Conservation (phyloP, 2,797 vertebrate genomes). For the Cynopterus sphinx region DNA sequence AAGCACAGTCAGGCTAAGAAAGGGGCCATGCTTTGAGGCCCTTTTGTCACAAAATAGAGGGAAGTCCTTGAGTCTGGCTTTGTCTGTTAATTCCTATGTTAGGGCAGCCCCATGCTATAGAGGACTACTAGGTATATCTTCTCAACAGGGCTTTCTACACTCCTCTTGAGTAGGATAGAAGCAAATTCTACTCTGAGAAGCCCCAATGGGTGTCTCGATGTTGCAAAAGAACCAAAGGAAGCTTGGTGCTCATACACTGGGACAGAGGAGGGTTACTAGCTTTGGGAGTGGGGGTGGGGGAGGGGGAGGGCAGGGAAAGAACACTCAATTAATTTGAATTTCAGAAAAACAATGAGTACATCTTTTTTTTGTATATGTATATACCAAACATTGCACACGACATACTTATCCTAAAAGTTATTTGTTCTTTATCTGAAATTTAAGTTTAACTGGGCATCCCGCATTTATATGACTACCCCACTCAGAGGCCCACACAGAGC, state of each 20-base stretch:
- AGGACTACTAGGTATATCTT: not conserved
- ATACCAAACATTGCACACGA: not conserved
- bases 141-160: not conserved
- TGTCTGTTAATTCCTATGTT: not conserved
- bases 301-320: too few species aligned
- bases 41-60: not conserved
- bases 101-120: not conserved
- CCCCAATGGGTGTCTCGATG: not conserved
- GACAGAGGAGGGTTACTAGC: not conserved
- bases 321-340: conserved; percentile 2
- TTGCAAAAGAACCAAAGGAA: not conserved
- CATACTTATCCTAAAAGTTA: not conserved
- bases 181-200: not conserved
- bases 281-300: not conserved
- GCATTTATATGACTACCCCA: not conserved
- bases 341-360: not conserved
- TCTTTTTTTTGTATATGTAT: not conserved
- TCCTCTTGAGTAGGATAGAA: not conserved
- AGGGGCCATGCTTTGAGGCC: not conserved
- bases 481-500: not conserved
- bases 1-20: not conserved
- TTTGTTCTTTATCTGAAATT: conserved; percentile 21
- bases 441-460: not conserved
- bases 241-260: not conserved
- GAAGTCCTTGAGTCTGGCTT: not conserved